Evolutionary conservation across 2,113 vertebrate genomes (phyloP).

Genomic region (Limnothrissa miodon): DNA sequence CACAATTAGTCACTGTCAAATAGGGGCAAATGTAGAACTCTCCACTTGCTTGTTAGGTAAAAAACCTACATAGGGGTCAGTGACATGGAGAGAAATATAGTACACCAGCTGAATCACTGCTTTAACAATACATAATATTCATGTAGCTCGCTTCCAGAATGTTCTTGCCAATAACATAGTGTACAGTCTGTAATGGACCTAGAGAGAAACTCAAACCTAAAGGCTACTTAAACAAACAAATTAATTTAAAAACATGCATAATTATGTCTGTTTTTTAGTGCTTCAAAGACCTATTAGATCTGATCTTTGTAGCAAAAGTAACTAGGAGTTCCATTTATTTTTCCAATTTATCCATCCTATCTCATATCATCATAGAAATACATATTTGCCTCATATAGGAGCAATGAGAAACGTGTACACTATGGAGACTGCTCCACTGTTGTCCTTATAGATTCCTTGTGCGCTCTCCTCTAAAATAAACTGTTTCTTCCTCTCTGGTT

Average conservation of each 20-base stretch:
- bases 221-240: background rate
- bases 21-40: conserved; percentile 79
- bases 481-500: conserved; percentile 31
- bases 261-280: background rate
- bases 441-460: background rate
- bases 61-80: conserved; percentile 77
- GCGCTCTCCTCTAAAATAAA: conserved; percentile 30
- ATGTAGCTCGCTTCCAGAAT: conserved; percentile 16
- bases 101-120: conserved; percentile 55
- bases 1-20: conserved; percentile 82
- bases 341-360: background rate
- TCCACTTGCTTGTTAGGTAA: conserved; percentile 80
- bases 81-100: conserved; percentile 72
- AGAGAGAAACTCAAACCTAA: background rate
- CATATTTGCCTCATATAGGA: background rate
- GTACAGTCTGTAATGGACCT: background rate
- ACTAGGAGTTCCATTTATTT: background rate
- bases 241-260: background rate
- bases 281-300: background rate
- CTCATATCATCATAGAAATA: background rate
- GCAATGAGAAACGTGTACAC: background rate
- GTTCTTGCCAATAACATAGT: conserved; percentile 3
- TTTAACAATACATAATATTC: conserved; percentile 39
- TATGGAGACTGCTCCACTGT: background rate
- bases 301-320: background rate